Evolutionary conservation across 2,797 vertebrate genomes (phyloP).

Genomic region (Fratercula arctica): DNA sequence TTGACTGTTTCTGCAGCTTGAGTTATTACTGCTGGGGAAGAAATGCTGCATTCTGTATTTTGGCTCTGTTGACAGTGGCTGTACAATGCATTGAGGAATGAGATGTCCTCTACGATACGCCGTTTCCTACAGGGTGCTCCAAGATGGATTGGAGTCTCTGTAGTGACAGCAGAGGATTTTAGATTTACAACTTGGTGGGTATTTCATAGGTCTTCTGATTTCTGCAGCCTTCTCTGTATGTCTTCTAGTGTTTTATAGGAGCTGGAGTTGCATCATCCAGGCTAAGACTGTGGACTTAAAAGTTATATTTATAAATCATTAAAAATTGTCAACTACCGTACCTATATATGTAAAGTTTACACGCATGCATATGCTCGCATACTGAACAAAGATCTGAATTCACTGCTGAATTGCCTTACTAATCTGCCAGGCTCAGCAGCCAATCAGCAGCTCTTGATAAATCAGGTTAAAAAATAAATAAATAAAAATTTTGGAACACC

Average conservation of each 20-base stretch:
- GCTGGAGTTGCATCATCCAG: not conserved
- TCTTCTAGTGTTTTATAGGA: not conserved
- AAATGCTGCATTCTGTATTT: not conserved
- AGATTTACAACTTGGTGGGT: not conserved
- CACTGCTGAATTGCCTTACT: not conserved
- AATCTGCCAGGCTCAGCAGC: not conserved
- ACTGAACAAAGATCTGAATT: not conserved
- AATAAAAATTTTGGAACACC: not conserved
- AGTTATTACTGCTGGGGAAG: not conserved
- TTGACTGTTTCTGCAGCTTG: not conserved
- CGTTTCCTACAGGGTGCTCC: not conserved
- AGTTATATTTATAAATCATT: not conserved
- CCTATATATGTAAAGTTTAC: not conserved
- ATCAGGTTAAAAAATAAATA: not conserved
- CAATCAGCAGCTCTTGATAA: constrained; percentile 37
- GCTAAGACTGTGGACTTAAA: not conserved
- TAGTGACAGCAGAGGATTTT: not conserved
- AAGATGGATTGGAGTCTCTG: not conserved
- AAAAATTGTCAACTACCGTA: not conserved
- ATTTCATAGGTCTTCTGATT: not conserved
- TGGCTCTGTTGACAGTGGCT: not conserved
- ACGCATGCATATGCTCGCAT: not conserved
- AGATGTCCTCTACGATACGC: not conserved
- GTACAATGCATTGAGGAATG: not conserved
- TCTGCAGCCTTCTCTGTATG: not conserved